Evolutionary conservation across 2,888 invertebrate species (phyloP).

Genomic region (Limenitis camilla): DNA sequence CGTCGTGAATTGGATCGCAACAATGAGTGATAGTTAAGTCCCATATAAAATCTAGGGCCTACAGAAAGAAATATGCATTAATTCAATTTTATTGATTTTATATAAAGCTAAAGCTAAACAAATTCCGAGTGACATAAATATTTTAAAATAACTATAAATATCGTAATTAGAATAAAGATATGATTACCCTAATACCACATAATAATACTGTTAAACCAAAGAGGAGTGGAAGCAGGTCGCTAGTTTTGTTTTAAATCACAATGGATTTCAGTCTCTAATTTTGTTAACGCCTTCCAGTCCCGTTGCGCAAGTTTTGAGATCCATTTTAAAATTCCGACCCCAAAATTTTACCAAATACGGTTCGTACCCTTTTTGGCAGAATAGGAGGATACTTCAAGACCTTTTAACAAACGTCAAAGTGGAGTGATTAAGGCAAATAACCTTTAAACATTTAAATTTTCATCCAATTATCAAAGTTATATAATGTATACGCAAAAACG

Average conservation of each 20-base stretch:
- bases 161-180: too few relatives aligned
- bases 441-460: conserved; percentile 4
- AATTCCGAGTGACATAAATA: too few relatives aligned
- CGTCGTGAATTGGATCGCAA: too few relatives aligned
- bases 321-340: conserved; percentile 9
- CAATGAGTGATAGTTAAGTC: too few relatives aligned
- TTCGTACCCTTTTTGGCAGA: conserved; percentile 6
- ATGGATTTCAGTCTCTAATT: conserved; percentile 1
- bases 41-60: too few relatives aligned
- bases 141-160: too few relatives aligned
- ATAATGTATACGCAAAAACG: not conserved
- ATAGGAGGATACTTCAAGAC: conserved; percentile 6
- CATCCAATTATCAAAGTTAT: conserved; percentile 8
- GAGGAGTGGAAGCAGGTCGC: too few relatives aligned
- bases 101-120: too few relatives aligned
- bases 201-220: too few relatives aligned
- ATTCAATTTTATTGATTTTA: too few relatives aligned
- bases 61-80: too few relatives aligned
- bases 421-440: conserved; percentile 9
- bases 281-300: conserved; percentile 5
- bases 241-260: not conserved
- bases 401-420: conserved; percentile 15
- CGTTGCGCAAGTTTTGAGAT: conserved; percentile 4
- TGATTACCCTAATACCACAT: too few relatives aligned
- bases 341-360: conserved; percentile 9